Base-by-base conservation (phyloP, 2,888 invertebrate genomes). In the Nomada hirtipes region DNA sequence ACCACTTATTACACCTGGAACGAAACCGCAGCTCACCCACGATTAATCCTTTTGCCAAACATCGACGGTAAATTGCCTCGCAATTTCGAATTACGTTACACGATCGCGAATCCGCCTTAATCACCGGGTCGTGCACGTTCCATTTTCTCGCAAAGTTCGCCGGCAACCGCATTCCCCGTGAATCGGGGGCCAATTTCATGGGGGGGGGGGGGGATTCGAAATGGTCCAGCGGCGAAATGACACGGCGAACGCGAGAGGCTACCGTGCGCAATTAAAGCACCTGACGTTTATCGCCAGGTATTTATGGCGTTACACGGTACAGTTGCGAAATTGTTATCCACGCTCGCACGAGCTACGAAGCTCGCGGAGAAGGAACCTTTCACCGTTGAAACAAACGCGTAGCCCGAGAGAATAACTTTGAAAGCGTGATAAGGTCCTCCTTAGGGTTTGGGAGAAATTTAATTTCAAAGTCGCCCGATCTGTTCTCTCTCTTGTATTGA, bases 231-330 rank as follows among this genome's bases (percentile, higher is more conserved):
- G 20, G 36, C 61, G 11, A 44, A 55, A 53, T 36, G 36, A 36
- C 36, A 7, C 36, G 60, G 60, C 20, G 60, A 11, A 3, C 26
- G 20, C 44, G 18, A 42, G 36, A n/a, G 52, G 11, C 52, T 44
- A 50, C 68, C 13, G 26, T 26, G 9, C n/a, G 29, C 18, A 36
- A 67, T 57, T 44, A 44, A 73, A 44, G n/a, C n/a, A n/a, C n/a
- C 18, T 7, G 44, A 42, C 44, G 57, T 57, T 72, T 63, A 63
- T 72, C 71, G 18, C 53, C 23, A 23, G 63, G 53, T 18, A 44
- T 72, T 72, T 44, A 18, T 15, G 26, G 13, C 42, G 44, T 72
- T 72, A 64, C 63, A 63, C 52, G 61, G 55, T 44, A n/a, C n/a
- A 42, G 63, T 72, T 72, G 53, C 61, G 61, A 63, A 55, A 55